Conservation (phyloP, 2,113 vertebrate species). For the Onychostruthus taczanowskii region DNA sequence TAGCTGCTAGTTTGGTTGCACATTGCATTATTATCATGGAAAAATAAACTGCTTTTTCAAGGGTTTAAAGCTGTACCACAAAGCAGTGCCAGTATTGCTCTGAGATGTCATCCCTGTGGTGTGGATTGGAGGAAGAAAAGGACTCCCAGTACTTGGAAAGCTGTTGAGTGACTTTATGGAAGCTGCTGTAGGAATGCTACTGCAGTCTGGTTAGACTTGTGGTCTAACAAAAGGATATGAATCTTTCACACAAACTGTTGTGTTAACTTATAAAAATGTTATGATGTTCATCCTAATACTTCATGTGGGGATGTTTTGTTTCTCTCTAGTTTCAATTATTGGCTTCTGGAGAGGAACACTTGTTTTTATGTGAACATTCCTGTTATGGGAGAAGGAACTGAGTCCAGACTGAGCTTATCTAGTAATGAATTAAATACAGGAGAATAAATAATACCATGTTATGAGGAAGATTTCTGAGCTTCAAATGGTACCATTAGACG, state of each 20-base stretch:
- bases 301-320: neutral
- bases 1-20: neutral
- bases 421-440: neutral
- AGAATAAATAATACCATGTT: neutral
- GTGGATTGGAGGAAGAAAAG: neutral
- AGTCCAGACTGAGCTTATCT: neutral
- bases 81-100: neutral
- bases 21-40: neutral
- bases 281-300: neutral
- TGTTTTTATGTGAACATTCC: neutral
- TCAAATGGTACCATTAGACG: neutral
- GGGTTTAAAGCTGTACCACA: neutral
- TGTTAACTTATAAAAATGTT: neutral
- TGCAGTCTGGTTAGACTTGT: neutral
- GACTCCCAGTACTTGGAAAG: neutral
- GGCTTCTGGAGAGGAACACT: neutral
- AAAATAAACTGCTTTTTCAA: neutral
- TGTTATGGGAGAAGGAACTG: neutral
- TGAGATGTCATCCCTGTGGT: neutral
- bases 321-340: neutral
- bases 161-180: neutral
- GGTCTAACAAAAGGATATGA: neutral
- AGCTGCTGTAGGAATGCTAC: neutral
- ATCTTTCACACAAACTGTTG: neutral
- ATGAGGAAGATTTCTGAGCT: neutral